phyloP scores from a whole-genome alignment of 2,888 invertebrate species.

The Pristionchus mayeri region DNA sequence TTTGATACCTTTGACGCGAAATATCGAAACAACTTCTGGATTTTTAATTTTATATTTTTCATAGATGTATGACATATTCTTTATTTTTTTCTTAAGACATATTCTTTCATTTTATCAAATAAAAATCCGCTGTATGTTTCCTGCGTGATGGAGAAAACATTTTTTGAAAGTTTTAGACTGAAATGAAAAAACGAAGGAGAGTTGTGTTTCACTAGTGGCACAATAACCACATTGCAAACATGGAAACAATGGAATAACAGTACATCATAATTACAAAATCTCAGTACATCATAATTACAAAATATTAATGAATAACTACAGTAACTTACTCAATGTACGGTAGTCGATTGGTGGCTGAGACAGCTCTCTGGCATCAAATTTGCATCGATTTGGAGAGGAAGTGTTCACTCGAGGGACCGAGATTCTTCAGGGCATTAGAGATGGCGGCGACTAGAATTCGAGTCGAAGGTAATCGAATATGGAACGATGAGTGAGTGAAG shows the following conservation, averaged over 20 bases:
- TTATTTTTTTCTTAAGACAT: no score
- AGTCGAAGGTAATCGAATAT: slow-evolving; percentile 71
- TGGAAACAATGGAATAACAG: no score
- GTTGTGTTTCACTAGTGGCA: background rate
- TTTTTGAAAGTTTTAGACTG: no score
- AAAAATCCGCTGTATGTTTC: no score
- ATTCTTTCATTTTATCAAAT: no score
- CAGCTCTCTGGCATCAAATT: slow-evolving; percentile 96
- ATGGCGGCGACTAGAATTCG: slow-evolving; percentile 71
- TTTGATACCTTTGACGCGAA: no score
- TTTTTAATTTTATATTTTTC: no score
- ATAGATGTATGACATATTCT: no score
- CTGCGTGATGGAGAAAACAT: no score
- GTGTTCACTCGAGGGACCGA: slow-evolving; percentile 76
- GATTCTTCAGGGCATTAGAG: slow-evolving; percentile 74
- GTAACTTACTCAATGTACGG: slow-evolving; percentile 97
- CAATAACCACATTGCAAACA: no score
- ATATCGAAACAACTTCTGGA: no score
- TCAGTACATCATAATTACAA: background rate
- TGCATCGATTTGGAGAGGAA: slow-evolving; percentile 83
- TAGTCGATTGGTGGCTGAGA: slow-evolving; percentile 95
- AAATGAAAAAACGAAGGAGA: background rate
- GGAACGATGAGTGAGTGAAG: background rate
- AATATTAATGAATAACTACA: background rate
- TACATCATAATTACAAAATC: no score